phyloP scores from a whole-genome alignment of 2,797 vertebrate species.

The Danio jaintianensis region DNA sequence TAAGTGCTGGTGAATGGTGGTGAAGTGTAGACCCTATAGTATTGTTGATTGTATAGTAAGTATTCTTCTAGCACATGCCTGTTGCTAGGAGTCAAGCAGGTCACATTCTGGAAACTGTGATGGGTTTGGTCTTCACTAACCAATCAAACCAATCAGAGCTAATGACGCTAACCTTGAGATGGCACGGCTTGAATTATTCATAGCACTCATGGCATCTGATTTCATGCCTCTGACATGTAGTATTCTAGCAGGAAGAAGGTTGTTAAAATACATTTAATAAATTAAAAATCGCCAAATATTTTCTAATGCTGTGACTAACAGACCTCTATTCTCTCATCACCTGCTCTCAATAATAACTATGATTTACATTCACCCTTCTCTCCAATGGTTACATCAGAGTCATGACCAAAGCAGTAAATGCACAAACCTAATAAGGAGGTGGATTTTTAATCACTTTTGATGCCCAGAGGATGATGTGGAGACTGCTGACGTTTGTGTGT shows the following conservation, averaged over 20 bases:
- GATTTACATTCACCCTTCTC: slow-evolving; percentile 19
- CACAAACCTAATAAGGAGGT: slow-evolving; percentile 45
- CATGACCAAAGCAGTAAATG: slow-evolving; percentile 1
- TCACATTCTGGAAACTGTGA: slow-evolving; percentile 55
- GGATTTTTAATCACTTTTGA: slow-evolving; percentile 53
- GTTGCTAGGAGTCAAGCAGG: slow-evolving; percentile 49
- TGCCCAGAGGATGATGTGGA: slow-evolving; percentile 25
- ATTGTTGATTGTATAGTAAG: neutral
- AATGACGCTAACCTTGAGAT: slow-evolving; percentile 37
- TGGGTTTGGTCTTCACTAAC: slow-evolving; percentile 43
- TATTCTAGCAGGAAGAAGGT: slow-evolving; percentile 30
- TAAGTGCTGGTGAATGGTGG: neutral
- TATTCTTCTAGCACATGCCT: neutral
- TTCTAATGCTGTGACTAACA: neutral
- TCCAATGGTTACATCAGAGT: neutral
- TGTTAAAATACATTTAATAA: neutral
- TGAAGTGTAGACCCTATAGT: neutral
- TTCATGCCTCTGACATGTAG: slow-evolving; percentile 42
- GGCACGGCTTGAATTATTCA: slow-evolving; percentile 52
- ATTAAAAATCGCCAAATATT: neutral
- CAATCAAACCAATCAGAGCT: slow-evolving; percentile 43
- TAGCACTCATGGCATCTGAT: slow-evolving; percentile 40
- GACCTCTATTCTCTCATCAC: slow-evolving; percentile 1
- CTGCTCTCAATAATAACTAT: neutral
- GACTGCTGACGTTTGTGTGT: slow-evolving; percentile 17